Evolutionary conservation across 2,113 vertebrate genomes (phyloP).

Genomic region (Leptobrachium leishanense): DNA sequence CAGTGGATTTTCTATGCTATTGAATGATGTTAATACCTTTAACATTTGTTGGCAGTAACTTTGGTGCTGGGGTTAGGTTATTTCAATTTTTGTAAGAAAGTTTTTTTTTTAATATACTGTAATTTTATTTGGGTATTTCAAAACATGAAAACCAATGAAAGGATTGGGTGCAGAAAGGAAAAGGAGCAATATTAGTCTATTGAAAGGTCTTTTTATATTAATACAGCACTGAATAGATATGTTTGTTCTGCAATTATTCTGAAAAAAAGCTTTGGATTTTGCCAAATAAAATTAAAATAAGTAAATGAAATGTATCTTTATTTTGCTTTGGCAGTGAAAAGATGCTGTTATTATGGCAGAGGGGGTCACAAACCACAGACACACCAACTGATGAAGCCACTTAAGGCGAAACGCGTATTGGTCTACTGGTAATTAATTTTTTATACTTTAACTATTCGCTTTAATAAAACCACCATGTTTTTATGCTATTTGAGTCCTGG

Average conservation of each 20-base stretch:
- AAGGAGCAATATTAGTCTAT: too few relatives aligned
- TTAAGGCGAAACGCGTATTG: too few relatives aligned
- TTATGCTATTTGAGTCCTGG: too few relatives aligned
- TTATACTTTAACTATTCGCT: too few relatives aligned
- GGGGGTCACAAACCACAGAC: background rate
- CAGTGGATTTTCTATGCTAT: constrained; percentile 14
- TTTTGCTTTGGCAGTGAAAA: constrained; percentile 28
- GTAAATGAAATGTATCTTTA: constrained; percentile 31
- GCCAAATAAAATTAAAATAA: background rate
- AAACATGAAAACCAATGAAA: too few relatives aligned
- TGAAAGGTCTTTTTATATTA: background rate
- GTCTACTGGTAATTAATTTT: too few relatives aligned
- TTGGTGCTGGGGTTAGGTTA: constrained; percentile 25
- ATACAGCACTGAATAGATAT: constrained; percentile 5
- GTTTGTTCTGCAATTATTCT: constrained; percentile 20
- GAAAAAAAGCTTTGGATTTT: constrained; percentile 32
- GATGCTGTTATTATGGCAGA: constrained; percentile 16
- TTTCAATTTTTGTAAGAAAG: constrained; percentile 8
- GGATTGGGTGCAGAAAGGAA: too few relatives aligned
- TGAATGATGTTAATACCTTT: constrained; percentile 29
- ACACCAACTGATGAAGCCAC: too few relatives aligned
- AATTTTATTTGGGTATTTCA: background rate
- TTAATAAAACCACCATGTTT: too few relatives aligned
- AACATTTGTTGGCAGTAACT: constrained; percentile 26
- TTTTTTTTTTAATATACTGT: constrained; percentile 3